Base-by-base conservation (phyloP, 1,140 invertebrate species). In the Lethrus apterus region DNA sequence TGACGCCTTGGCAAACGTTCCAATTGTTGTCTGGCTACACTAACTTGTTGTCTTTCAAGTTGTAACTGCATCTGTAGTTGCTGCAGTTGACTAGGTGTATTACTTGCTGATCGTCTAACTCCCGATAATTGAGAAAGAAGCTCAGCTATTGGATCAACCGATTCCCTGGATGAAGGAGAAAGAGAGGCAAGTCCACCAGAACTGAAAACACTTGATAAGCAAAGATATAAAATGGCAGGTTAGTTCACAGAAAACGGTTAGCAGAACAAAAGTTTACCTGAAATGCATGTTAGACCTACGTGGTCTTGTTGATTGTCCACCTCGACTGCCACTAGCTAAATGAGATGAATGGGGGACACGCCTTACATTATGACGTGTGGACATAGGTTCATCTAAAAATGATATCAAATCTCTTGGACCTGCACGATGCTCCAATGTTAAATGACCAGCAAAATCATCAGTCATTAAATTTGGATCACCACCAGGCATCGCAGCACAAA, bases 381-480 rank as follows among this genome's bases (percentile, higher is more conserved):
- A 68, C 15, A 76, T 75, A 48, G 89, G 87, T 70, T 93, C 90
- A 72, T 94, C 90, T 57, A 89, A 68, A 77, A 90, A 89, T 56
- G 86, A 89, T 65, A 90, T 89, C 59, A 90, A 75, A 73, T 90
- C 86, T 64, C 86, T 77, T 50, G 84, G 81, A 64, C 85, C 86
- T 62, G 81, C 85, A 59, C 89, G 81, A 75, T 98, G 94, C 65
- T 98, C 93, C 52, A 96, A 69, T 55, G 87, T 91, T 58, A 98
- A 78, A 78, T 98, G 94, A 60, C 89, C 89, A 56, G 91, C 84
- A 75, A 98, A 95, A 74, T 98, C 94, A 76, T 98, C 93, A 52
- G 93, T 96, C 61, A 96, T 87, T 65, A 94, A 81, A 75, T 97
- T 98, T 46, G 94, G 93, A 69, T 98, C 95, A 21, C 92, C 93